A percentile compares a stretch with the other conserved stretches of the same genome.
These are phyloP conservation scores for Chiridota heheva DNA, from an alignment of 35 echinoderm and acorn worm genomes.

Conservation along the genomic window DNA sequence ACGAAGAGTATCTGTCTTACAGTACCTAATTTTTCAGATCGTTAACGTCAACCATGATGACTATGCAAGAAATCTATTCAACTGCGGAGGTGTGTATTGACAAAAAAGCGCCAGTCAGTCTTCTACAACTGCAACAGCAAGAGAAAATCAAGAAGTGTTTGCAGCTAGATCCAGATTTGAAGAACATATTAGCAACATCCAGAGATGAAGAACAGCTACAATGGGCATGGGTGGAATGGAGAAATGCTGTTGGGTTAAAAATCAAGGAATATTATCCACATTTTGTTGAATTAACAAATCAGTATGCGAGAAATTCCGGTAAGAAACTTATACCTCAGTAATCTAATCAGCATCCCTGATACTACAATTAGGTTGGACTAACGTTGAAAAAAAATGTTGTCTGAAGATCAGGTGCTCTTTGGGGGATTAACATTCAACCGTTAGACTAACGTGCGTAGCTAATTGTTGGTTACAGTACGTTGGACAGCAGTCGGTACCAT, in stretches of 20 bases:
- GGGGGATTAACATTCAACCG: no score
- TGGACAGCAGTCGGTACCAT: no score
- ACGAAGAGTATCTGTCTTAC: no score
- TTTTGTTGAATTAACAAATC: constrained; percentile 72
- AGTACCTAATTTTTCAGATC: no score
- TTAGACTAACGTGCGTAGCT: no score
- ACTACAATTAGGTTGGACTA: no score
- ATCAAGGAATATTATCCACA: constrained; percentile 68
- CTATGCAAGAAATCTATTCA: constrained; percentile 67
- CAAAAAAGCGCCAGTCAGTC: neutral
- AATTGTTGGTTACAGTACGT: no score
- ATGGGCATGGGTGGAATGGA: constrained; percentile 81
- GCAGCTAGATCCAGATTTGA: constrained; percentile 69
- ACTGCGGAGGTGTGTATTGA: constrained; percentile 63
- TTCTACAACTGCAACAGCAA: neutral
- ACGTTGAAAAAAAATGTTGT: no score
- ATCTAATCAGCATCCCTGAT: no score
- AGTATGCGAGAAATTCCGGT: constrained; percentile 66
- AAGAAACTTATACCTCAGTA: no score
- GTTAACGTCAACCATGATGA: no score
- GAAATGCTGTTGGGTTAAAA: constrained; percentile 68
- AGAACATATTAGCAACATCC: constrained; percentile 49
- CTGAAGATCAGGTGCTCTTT: no score
- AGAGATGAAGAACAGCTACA: constrained; percentile 65
- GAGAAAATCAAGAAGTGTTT: constrained; percentile 44